Conservation (phyloP, 2,888 invertebrate genomes). For the Melinaea marsaeus region DNA sequence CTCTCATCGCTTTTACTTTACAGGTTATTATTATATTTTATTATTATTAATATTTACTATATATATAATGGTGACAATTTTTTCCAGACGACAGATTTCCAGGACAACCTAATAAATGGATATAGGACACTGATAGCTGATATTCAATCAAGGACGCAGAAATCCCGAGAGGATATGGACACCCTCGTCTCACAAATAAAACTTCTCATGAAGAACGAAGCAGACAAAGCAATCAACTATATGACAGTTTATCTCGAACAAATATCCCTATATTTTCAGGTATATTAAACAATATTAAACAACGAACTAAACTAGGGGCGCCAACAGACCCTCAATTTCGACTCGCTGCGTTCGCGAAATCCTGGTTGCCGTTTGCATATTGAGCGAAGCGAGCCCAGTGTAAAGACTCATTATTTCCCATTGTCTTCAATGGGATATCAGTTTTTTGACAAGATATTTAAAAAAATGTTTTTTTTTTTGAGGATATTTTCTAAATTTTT, state of each 20-base stretch:
- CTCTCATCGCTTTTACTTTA: conserved; percentile 52
- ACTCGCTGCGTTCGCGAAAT: no score
- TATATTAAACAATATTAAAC: conserved; percentile 28
- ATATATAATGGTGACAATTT: conserved; percentile 24
- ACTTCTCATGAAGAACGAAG: conserved; percentile 72
- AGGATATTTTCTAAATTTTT: no score
- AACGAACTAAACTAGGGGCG: no score
- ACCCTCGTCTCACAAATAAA: conserved; percentile 72
- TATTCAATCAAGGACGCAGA: conserved; percentile 69
- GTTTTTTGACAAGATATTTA: not conserved
- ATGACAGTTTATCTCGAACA: conserved; percentile 74
- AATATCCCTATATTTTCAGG: conserved; percentile 72
- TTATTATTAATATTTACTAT: not conserved
- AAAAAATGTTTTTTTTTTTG: not conserved
- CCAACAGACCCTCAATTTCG: no score
- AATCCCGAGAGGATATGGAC: conserved; percentile 72
- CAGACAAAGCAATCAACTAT: conserved; percentile 72
- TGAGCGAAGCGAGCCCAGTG: no score
- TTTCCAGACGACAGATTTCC: conserved; percentile 67
- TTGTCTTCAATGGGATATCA: no score
- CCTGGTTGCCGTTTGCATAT: no score
- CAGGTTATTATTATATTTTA: conserved; percentile 50
- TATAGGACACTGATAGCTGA: conserved; percentile 70
- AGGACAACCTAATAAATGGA: conserved; percentile 72
- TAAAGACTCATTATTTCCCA: no score